phyloP scores from a whole-genome alignment of 2,113 vertebrate genomes.

The Brachirus orientalis region DNA sequence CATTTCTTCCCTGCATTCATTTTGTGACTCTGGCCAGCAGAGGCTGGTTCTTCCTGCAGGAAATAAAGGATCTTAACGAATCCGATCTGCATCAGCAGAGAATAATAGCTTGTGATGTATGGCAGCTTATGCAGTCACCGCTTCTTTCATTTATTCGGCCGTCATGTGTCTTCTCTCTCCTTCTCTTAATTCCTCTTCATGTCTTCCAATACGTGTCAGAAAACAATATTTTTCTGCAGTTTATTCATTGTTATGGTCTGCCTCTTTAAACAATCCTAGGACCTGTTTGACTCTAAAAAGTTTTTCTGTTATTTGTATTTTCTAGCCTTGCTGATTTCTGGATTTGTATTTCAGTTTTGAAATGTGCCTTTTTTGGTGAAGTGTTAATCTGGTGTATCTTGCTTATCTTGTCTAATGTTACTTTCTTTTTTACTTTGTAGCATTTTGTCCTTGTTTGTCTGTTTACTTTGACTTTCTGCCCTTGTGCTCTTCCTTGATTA shows the following conservation, averaged over 20 bases:
- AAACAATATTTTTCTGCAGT: background rate
- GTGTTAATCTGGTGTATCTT: too few relatives aligned
- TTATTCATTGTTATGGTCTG: background rate
- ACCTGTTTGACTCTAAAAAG: too few relatives aligned
- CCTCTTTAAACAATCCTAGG: background rate
- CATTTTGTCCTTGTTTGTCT: too few relatives aligned
- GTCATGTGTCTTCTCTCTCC: constrained; percentile 16
- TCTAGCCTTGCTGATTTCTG: too few relatives aligned
- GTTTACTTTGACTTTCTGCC: too few relatives aligned
- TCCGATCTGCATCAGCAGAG: constrained; percentile 46
- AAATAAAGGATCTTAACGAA: constrained; percentile 67
- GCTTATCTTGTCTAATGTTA: too few relatives aligned
- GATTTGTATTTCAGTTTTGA: too few relatives aligned
- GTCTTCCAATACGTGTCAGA: constrained; percentile 18
- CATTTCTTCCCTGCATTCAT: constrained; percentile 29
- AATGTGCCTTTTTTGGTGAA: too few relatives aligned
- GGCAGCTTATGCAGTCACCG: constrained; percentile 59
- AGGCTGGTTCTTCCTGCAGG: constrained; percentile 29
- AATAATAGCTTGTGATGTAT: constrained; percentile 61
- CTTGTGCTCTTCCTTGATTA: too few relatives aligned
- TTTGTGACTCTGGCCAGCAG: constrained; percentile 32
- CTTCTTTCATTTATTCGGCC: constrained; percentile 38
- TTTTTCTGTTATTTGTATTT: too few relatives aligned
- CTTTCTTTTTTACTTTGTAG: too few relatives aligned
- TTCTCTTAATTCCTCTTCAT: constrained; percentile 13